These are phyloP conservation scores for Lobophora halterata DNA, from an alignment of 2,888 invertebrate species.

Conservation along the genomic window DNA sequence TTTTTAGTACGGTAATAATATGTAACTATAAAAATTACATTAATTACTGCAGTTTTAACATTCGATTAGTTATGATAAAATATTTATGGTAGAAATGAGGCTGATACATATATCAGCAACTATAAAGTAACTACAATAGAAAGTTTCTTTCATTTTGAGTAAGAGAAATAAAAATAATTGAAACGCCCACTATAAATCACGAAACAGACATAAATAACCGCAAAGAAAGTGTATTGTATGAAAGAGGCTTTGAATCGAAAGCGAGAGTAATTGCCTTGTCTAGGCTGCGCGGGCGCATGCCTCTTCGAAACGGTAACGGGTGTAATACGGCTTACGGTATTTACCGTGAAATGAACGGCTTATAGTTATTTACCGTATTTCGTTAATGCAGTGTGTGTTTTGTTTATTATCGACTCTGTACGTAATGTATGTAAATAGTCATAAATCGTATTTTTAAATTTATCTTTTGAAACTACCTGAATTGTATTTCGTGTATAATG, in stretches of 20 bases:
- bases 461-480: too few relatives aligned
- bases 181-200: slow-evolving; percentile 32
- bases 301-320: slow-evolving; percentile 25
- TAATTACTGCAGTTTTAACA: too few relatives aligned
- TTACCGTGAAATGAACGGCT: slow-evolving; percentile 1
- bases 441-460: too few relatives aligned
- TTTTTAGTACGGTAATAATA: too few relatives aligned
- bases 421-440: too few relatives aligned
- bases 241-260: slow-evolving; percentile 63
- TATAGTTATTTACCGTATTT: too few relatives aligned
- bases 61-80: too few relatives aligned
- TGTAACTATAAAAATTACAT: too few relatives aligned
- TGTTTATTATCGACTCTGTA: too few relatives aligned
- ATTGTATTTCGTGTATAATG: too few relatives aligned
- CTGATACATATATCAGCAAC: too few relatives aligned
- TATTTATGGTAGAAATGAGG: neutral
- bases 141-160: slow-evolving; percentile 30
- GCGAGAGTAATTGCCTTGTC: slow-evolving; percentile 61
- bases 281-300: slow-evolving; percentile 27
- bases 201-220: slow-evolving; percentile 40
- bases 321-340: slow-evolving; percentile 17
- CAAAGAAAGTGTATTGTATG: slow-evolving; percentile 57
- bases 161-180: slow-evolving; percentile 26
- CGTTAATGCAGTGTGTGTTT: too few relatives aligned
- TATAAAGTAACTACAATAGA: slow-evolving; percentile 18